phyloP scores from a whole-genome alignment of 2,113 vertebrate species.

The Deroptyus accipitrinus region DNA sequence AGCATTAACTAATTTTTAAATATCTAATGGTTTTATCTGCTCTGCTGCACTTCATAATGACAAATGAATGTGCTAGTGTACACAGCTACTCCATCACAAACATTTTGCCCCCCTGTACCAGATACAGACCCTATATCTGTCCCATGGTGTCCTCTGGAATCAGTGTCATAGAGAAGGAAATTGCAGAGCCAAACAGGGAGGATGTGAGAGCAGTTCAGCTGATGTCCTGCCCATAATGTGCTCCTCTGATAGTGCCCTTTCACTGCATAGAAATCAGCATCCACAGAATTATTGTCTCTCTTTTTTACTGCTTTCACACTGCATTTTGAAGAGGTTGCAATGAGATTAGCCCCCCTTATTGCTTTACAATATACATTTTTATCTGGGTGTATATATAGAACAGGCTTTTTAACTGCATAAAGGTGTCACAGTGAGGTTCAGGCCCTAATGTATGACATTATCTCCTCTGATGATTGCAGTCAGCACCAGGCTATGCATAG shows the following conservation, averaged over 20 bases:
- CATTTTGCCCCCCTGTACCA: not conserved
- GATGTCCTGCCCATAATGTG: not conserved
- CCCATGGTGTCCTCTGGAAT: not conserved
- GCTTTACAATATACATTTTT: not conserved
- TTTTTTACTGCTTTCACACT: not conserved
- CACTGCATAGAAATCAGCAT: not conserved
- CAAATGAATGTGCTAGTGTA: slow-evolving; percentile 36
- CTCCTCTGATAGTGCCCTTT: not conserved
- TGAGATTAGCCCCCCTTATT: not conserved
- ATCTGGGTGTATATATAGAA: not conserved
- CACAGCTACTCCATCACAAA: not conserved
- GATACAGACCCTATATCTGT: not conserved
- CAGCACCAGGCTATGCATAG: not conserved
- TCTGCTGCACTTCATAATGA: slow-evolving; percentile 65
- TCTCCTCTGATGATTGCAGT: not conserved
- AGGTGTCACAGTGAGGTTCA: not conserved
- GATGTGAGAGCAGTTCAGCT: not conserved
- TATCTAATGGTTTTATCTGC: slow-evolving; percentile 57
- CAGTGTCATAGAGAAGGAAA: not conserved
- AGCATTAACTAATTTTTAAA: slow-evolving; percentile 69
- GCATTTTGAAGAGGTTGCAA: not conserved
- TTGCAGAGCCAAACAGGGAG: not conserved
- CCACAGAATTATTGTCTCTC: not conserved
- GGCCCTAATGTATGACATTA: not conserved
- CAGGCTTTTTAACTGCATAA: not conserved